phyloP scores from a whole-genome alignment of 2,797 vertebrate species.

The Pagetopsis macropterus region DNA sequence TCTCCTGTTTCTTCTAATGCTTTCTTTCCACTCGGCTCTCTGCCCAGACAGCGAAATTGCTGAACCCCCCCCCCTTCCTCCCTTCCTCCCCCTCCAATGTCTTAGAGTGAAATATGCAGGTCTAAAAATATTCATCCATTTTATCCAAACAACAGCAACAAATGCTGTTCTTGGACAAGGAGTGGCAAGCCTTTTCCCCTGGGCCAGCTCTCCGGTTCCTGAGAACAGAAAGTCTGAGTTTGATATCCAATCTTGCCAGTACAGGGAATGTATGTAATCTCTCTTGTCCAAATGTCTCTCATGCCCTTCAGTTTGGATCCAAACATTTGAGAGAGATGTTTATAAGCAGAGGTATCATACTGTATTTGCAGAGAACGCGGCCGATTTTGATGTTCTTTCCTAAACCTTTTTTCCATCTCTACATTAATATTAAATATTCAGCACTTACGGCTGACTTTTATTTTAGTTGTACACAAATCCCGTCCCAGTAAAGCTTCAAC shows the following conservation, averaged over 20 bases:
- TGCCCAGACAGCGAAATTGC: conserved; percentile 78
- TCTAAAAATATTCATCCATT: conserved; percentile 85
- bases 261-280: conserved; percentile 58
- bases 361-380: conserved; percentile 14
- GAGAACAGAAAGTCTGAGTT: conserved; percentile 66
- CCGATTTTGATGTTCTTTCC: conserved; percentile 13
- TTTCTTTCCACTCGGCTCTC: conserved; percentile 80
- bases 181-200: conserved; percentile 51
- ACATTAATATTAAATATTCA: conserved; percentile 10
- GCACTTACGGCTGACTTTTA: conserved; percentile 10
- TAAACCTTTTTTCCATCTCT: conserved; percentile 3
- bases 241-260: conserved; percentile 59
- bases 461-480: conserved; percentile 21
- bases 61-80: conserved; percentile 33
- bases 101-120: conserved; percentile 79
- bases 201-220: conserved; percentile 60
- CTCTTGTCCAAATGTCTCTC: conserved; percentile 57
- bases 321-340: conserved; percentile 40
- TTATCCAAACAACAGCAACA: conserved; percentile 78
- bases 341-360: conserved; percentile 33
- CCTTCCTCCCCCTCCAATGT: conserved; percentile 50
- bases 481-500: conserved; percentile 16
- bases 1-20: conserved; percentile 72
- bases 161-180: conserved; percentile 78
- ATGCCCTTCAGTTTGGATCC: conserved; percentile 58